Conservation (phyloP, 2,797 vertebrate genomes). For the Cossypha niveicapilla region DNA sequence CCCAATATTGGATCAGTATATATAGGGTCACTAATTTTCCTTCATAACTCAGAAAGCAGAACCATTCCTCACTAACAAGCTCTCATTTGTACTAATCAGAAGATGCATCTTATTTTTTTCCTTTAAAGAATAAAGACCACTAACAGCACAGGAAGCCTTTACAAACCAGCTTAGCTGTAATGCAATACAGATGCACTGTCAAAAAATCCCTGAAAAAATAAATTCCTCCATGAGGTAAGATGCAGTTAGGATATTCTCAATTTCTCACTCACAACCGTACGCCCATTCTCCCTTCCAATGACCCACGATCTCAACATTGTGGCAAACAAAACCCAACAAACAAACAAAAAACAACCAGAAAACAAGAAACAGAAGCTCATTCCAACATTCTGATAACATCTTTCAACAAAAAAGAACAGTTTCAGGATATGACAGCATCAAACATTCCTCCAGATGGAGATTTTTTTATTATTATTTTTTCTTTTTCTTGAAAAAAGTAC, state of each 20-base stretch:
- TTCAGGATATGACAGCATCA: conserved; percentile 64
- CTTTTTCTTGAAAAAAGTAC: conserved; percentile 77
- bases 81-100: conserved; percentile 83
- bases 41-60: conserved; percentile 90
- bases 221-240: conserved; percentile 93
- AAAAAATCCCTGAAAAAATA: conserved; percentile 95
- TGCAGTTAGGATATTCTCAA: conserved; percentile 75
- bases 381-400: conserved; percentile 81
- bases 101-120: conserved; percentile 77
- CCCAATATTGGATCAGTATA: conserved; percentile 88
- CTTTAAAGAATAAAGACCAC: conserved; percentile 74
- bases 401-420: conserved; percentile 76
- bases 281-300: conserved; percentile 35
- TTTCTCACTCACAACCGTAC: conserved; percentile 32
- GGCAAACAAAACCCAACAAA: conserved; percentile 67
- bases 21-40: conserved; percentile 87
- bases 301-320: conserved; percentile 56
- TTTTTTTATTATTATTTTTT: conserved; percentile 70
- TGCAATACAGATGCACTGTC: conserved; percentile 88
- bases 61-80: conserved; percentile 84
- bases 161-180: conserved; percentile 85
- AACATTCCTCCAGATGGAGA: conserved; percentile 77
- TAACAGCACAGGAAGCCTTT: conserved; percentile 88
- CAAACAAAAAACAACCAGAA: conserved; percentile 71
- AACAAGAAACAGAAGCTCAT: conserved; percentile 74